Evolutionary conservation across 2,113 vertebrate species (phyloP), one percentile per base, ranked within the genome.

Genomic region (Onychostoma macrolepis): DNA sequence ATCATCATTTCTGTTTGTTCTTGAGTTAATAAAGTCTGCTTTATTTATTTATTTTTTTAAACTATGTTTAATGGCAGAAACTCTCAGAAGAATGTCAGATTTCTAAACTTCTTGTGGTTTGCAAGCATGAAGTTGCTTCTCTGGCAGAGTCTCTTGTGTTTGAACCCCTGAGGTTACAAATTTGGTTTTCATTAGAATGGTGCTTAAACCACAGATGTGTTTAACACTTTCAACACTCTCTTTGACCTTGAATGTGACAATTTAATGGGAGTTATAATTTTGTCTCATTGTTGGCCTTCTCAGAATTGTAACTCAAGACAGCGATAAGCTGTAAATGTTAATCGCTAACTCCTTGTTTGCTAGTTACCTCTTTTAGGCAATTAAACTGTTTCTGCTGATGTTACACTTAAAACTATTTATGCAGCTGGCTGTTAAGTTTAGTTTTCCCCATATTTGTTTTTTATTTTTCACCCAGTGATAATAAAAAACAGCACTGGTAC

Each of bases 91-190:
- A 80, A 80, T 61, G 77, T 43, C 79, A 41, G 13, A 43, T 38
- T 41, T 63, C 13, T 28, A 41, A 61, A 80, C 21, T 17, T 58
- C 3, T 26, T 63, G 56, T n/a, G 24, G 56, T 80, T 41, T 80
- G 78, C 78, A 41, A 38, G 77, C 36, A 15, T 58, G 56, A 77
- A 85, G 81, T 85, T 78, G 78, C 78, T 78, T 78, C 63, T 71
- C 33, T 63, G 79, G 3, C 24, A 26, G 36, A 26, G 30, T 63
- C 21, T n/a, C 21, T 7, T 12, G 30, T 24, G 15, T 80, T 80
- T 58, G 17, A 43, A 80, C 33, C 53, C 33, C 53, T 15, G 79
- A 63, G 33, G 53, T 80, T 80, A 26, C 36, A 8, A 36, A 24
- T 61, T 61, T 41, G 71, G 21, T 75, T 26, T 43, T 76, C 24